Evolutionary conservation across 2,888 invertebrate species (phyloP).

Genomic region (Macrosoma leucophasiata): DNA sequence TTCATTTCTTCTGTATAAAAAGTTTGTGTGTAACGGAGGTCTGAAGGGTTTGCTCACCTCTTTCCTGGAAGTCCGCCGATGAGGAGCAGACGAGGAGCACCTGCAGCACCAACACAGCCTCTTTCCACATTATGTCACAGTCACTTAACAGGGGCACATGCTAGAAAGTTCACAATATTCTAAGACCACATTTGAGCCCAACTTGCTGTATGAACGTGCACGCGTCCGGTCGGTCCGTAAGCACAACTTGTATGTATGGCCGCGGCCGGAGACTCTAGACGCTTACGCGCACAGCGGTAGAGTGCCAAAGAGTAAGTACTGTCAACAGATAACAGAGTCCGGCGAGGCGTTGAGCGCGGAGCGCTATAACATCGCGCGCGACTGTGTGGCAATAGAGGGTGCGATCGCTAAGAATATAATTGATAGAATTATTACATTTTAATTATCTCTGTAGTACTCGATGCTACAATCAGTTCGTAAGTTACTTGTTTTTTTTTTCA

Average conservation of each 20-base stretch:
- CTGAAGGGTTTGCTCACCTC: slow-evolving; percentile 43
- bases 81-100: slow-evolving; percentile 33
- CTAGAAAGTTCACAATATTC: slow-evolving; percentile 39
- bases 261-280: slow-evolving; percentile 26
- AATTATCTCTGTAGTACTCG: no score
- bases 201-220: slow-evolving; percentile 17
- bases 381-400: no score
- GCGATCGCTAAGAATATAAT: no score
- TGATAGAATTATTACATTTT: no score
- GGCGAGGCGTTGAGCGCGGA: background rate
- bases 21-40: no score
- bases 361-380: no score
- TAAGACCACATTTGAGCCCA: slow-evolving; percentile 31
- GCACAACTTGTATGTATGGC: slow-evolving; percentile 47
- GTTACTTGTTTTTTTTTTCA: no score
- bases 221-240: slow-evolving; percentile 48
- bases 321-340: no score
- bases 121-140: slow-evolving; percentile 53
- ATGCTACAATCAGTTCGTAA: no score
- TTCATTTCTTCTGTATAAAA: no score
- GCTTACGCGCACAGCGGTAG: slow-evolving; percentile 41
- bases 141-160: slow-evolving; percentile 45
- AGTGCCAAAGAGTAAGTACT: slow-evolving; percentile 30
- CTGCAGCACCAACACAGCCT: slow-evolving; percentile 34
- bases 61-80: slow-evolving; percentile 55